phyloP scores from a whole-genome alignment of 2,888 invertebrate genomes.

The Stenotaenia linearis region DNA sequence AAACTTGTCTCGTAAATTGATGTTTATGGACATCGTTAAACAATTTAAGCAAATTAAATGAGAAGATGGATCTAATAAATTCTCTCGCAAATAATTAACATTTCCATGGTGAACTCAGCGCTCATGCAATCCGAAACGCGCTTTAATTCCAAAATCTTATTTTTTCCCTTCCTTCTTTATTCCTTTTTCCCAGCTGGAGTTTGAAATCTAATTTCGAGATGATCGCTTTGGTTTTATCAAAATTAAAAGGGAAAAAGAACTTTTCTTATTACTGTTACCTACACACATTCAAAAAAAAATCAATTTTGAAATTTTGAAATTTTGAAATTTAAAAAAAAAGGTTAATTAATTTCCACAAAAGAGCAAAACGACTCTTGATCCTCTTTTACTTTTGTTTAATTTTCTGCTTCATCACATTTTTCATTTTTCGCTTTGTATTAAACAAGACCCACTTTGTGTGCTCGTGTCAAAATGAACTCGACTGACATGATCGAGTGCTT shows the following conservation, averaged over 20 bases:
- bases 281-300: background rate
- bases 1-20: slow-evolving; percentile 20
- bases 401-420: slow-evolving; percentile 13
- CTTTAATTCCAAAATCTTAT: background rate
- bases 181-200: background rate
- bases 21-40: slow-evolving; percentile 26
- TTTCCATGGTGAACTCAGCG: background rate
- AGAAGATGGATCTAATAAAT: slow-evolving; percentile 4
- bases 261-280: background rate
- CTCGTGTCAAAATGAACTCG: slow-evolving; percentile 20
- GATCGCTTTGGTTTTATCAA: background rate
- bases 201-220: slow-evolving; percentile 1
- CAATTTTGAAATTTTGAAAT: background rate
- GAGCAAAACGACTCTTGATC: slow-evolving; percentile 3
- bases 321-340: background rate
- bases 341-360: slow-evolving; percentile 10
- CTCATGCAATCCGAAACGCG: background rate
- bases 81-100: slow-evolving; percentile 9
- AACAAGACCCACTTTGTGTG: slow-evolving; percentile 21
- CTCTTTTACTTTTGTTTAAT: slow-evolving; percentile 5
- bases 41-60: slow-evolving; percentile 14
- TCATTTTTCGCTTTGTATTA: slow-evolving; percentile 2
- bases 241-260: background rate
- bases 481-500: slow-evolving; percentile 1
- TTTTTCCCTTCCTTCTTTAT: background rate